Evolutionary conservation across 2,888 invertebrate genomes (phyloP), one percentile per base, ranked within the genome.

Genomic region (Therioaphis trifolii): DNA sequence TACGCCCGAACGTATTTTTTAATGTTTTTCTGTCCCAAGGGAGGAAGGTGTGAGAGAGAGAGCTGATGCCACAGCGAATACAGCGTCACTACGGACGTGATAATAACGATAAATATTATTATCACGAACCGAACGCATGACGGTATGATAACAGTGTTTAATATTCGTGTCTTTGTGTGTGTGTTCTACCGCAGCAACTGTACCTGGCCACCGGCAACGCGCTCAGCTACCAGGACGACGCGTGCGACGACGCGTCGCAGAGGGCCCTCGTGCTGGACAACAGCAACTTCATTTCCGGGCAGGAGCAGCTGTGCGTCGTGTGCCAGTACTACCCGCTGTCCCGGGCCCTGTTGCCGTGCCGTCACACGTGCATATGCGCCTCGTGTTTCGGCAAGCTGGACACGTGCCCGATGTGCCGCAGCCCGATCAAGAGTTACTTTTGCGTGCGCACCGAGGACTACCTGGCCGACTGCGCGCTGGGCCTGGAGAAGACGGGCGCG

Each of bases 401-500:
- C 88, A 92, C 94, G 86, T 96, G 96, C 88, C 96, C 96, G 27
- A 94, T 96, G 91, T 96, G 96, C 89, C 91, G 96, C 85, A 93
- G 94, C 86, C 92, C 92, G 66, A 95, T 96, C 87, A 93, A 93
- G 86, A 93, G 94, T 87, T 95, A 94, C 90, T 96, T 96, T 90
- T 94, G 94, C 89, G 95, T 94, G 87, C 90, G 94, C 66, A 92
- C 93, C 86, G 94, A 94, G 87, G 94, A 94, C 85, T 94, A 94
- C 88, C 89, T 92, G 91, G 91, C 92, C 15, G 89, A 89, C 77
- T 89, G 89, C 86, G 66, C 82, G 7, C 21, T 40, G 14, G 85
- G 87, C 87, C 85, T 86, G 88, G 86, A 63, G 84, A 87, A 85
- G 84, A 89, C 88, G 84, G 88, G 88, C 88, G 90, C 88, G 87